Evolutionary conservation across 2,888 invertebrate genomes (phyloP), one percentile per base, ranked within the genome.

Genomic region (Gari tellinella): DNA sequence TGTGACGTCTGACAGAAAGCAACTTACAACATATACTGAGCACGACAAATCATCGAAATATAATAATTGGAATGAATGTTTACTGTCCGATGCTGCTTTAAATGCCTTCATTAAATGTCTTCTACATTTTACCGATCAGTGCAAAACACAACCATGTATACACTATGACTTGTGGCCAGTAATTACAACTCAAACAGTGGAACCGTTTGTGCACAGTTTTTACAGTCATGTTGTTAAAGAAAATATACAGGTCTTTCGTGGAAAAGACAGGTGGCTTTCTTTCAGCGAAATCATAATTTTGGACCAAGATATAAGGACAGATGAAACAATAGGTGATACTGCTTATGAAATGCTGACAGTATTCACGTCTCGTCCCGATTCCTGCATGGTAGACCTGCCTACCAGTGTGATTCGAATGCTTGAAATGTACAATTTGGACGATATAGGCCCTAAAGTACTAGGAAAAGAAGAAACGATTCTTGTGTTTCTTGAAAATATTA

Each of bases 1-100:
- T 31, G 81, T 90, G 3, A 84, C 85, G 15, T 85, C 89, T 12
- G 85, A 89, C 56, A 62, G 91, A 23, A 66, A 87, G 12, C 80
- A 83, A 38, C 81, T 91, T 14, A 57, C 69, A 5, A 69, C 72
- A 19, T 60, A 62, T 19, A 86, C 86, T 7, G 83, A 81, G 38
- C 89, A 90, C 67, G 90, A 90, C 73, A 88, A 86, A 64, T 45
- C 15, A 14, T 45, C 37, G 19, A 31, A 45, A 17, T 52, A 45
- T 41, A 52, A 45, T 37, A 31, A 41, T 3, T 83, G 83, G 83
- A 83, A 83, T 56, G 49, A 67, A 38, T 60, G 43, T 45, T 37
- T 83, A 12, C 46, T 81, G 49, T 19, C 46, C 21, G 81, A 80
- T 66, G 65, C 80, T 21, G 37, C 72, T 15, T 62, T 67, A 4